phyloP scores from a whole-genome alignment of 2,113 vertebrate genomes.

The Felis chaus region DNA sequence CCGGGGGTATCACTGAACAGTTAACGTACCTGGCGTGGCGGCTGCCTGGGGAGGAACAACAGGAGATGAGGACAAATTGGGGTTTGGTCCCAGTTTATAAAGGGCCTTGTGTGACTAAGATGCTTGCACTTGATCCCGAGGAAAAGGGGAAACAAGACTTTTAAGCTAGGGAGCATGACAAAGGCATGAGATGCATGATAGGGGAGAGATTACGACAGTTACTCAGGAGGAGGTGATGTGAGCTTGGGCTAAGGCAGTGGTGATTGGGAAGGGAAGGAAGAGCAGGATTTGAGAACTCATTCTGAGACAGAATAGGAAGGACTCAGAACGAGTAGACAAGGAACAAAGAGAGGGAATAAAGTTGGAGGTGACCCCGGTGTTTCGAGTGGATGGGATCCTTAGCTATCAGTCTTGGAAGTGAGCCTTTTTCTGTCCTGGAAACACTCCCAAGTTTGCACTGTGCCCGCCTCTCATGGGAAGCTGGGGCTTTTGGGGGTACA shows the following conservation, averaged over 20 bases:
- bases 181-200: background rate
- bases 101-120: background rate
- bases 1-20: background rate
- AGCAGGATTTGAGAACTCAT: background rate
- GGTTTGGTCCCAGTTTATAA: background rate
- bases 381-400: background rate
- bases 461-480: background rate
- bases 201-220: background rate
- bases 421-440: background rate
- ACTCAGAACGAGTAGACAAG: background rate
- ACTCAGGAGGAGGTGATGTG: background rate
- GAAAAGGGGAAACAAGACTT: background rate
- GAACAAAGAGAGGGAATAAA: background rate
- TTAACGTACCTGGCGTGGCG: rapidly evolving
- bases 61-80: background rate
- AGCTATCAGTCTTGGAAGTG: background rate
- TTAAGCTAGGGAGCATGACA: background rate
- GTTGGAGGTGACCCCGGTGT: background rate
- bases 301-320: background rate
- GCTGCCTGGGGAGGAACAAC: background rate
- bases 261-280: background rate
- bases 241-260: background rate
- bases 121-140: background rate
- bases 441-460: background rate
- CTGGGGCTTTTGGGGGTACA: background rate